A percentile compares a stretch with the other conserved stretches of the same genome.
Evolutionary conservation across 2,797 vertebrate species (phyloP).

Genomic region (Poeciliopsis paucimaculata): DNA sequence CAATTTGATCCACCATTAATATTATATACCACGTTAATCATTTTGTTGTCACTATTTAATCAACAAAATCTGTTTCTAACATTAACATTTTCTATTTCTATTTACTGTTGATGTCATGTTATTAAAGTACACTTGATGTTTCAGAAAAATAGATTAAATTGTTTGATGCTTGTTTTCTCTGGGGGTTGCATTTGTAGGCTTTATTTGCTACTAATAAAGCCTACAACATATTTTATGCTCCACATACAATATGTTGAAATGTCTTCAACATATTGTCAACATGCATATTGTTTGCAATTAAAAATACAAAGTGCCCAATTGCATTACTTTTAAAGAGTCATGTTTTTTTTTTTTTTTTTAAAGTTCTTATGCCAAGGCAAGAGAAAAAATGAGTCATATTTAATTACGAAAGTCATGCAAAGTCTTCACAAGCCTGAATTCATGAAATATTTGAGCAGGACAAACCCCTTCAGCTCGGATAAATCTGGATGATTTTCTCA

Average conservation of each 20-base stretch:
- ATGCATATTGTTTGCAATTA: too few species aligned
- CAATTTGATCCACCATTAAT: background rate
- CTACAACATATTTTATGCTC: background rate
- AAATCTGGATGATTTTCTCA: too few species aligned
- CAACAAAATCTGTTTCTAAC: background rate
- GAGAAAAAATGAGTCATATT: background rate
- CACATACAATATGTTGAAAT: background rate
- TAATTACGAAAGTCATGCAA: background rate
- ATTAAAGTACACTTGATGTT: background rate
- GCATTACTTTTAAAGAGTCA: background rate
- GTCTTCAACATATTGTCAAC: too few species aligned
- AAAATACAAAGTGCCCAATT: background rate
- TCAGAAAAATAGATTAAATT: background rate
- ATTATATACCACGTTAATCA: background rate
- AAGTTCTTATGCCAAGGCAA: background rate
- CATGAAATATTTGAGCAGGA: background rate
- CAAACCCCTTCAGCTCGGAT: background rate
- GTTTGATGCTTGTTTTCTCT: background rate
- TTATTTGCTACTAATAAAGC: background rate
- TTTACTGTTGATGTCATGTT: background rate
- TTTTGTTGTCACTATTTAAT: background rate
- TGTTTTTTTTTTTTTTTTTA: background rate
- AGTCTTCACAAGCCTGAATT: background rate
- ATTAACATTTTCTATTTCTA: background rate
- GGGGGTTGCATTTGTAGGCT: background rate